phyloP scores from a whole-genome alignment of 2,797 vertebrate species.

The Discoglossus pictus region DNA sequence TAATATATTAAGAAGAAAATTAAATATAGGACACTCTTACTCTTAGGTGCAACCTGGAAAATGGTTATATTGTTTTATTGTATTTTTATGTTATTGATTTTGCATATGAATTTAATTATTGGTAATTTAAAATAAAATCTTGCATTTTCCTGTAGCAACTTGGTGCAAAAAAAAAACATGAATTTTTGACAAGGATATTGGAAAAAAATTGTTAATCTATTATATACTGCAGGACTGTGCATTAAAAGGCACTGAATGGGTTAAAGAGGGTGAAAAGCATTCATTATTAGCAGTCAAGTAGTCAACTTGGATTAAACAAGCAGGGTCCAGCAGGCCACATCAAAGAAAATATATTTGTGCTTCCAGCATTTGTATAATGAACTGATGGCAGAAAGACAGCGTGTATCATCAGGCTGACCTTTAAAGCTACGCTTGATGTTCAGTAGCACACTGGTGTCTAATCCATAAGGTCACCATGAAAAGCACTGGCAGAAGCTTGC shows the following conservation, averaged over 20 bases:
- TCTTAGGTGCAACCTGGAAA: too few relatives aligned
- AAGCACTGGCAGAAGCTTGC: conserved; percentile 15
- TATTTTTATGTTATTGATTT: too few relatives aligned
- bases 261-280: conserved; percentile 13
- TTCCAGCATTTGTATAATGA: conserved; percentile 40
- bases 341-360: conserved; percentile 46
- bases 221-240: too few relatives aligned
- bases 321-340: conserved; percentile 24
- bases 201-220: too few relatives aligned
- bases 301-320: conserved; percentile 31
- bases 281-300: conserved; percentile 25
- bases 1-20: too few relatives aligned
- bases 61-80: too few relatives aligned
- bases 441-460: conserved; percentile 14
- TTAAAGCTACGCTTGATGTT: conserved; percentile 36
- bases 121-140: too few relatives aligned
- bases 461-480: conserved; percentile 33
- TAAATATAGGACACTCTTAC: too few relatives aligned
- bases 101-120: too few relatives aligned
- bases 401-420: conserved; percentile 35
- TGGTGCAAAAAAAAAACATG: too few relatives aligned
- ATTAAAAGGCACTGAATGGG: conserved; percentile 16
- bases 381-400: conserved; percentile 41
- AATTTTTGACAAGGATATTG: too few relatives aligned
- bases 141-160: too few relatives aligned